Conservation (phyloP, 2,797 vertebrate species). For the Hydrolagus colliei region DNA sequence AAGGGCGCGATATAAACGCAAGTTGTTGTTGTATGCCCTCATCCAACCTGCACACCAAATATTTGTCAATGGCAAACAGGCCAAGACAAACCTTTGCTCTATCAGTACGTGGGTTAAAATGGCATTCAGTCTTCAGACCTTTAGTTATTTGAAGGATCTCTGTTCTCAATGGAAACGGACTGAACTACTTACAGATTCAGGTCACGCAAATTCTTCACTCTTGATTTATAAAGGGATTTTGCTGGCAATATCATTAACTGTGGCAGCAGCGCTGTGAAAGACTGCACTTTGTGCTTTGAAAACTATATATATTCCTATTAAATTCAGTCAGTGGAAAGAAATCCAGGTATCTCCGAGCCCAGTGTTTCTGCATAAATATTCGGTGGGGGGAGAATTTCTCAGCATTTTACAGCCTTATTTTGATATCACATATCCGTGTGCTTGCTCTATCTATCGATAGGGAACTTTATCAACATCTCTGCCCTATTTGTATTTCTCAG, state of each 20-base stretch:
- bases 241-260: background rate
- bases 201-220: background rate
- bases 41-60: too few relatives aligned
- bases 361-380: background rate
- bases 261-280: background rate
- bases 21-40: too few relatives aligned
- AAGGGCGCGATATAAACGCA: too few relatives aligned
- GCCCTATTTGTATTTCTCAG: background rate
- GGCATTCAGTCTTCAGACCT: background rate
- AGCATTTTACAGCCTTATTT: background rate
- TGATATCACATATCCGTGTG: background rate
- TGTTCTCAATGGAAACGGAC: background rate
- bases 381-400: background rate
- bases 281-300: background rate
- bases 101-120: constrained; percentile 1
- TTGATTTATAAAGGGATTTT: background rate
- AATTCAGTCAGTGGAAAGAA: background rate
- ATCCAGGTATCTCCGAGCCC: background rate
- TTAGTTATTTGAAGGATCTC: background rate
- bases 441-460: background rate
- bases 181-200: background rate
- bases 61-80: background rate
- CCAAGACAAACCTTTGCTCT: background rate
- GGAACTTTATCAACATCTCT: background rate
- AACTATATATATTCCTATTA: background rate